These are phyloP conservation scores for Psettodes erumei DNA, from an alignment of 2,113 vertebrate species.

Conservation along the genomic window DNA sequence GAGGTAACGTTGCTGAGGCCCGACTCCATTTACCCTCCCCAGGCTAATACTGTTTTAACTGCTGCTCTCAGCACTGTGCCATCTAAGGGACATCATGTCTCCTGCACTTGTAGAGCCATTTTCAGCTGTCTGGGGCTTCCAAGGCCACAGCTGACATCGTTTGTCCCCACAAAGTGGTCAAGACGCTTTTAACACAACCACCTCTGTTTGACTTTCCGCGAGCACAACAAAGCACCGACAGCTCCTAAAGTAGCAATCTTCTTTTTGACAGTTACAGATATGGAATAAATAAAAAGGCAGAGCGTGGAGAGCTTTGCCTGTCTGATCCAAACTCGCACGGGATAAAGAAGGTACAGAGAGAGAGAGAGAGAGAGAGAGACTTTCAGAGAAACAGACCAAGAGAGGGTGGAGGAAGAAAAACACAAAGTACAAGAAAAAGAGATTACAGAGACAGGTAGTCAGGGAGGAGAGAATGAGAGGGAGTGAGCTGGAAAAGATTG, in stretches of 20 bases:
- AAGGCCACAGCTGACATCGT: conserved; percentile 60
- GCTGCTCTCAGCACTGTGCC: conserved; percentile 43
- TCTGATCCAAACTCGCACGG: conserved; percentile 79
- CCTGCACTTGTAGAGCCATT: conserved; percentile 55
- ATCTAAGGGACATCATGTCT: conserved; percentile 45
- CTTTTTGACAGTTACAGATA: conserved; percentile 82
- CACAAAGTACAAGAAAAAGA: conserved; percentile 71
- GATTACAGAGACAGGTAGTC: conserved; percentile 75
- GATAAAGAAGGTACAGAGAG: conserved; percentile 68
- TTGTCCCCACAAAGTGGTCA: conserved; percentile 77
- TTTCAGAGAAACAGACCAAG: conserved; percentile 50
- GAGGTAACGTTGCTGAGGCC: conserved; percentile 38
- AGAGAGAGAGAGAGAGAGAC: conserved; percentile 11
- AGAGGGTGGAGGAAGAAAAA: conserved; percentile 58
- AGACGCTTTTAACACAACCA: conserved; percentile 77
- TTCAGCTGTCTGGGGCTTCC: conserved; percentile 55
- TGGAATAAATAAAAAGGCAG: conserved; percentile 82
- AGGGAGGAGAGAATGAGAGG: conserved; percentile 46
- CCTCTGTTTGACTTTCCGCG: conserved; percentile 76
- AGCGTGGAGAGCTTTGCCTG: conserved; percentile 71
- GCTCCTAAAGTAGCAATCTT: conserved; percentile 82
- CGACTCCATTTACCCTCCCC: conserved; percentile 53
- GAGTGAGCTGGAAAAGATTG: conserved; percentile 68
- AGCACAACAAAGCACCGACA: conserved; percentile 76
- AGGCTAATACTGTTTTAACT: conserved; percentile 58